These are phyloP conservation scores for Periphyllus acericola DNA, from an alignment of 2,888 invertebrate genomes.

Conservation along the genomic window DNA sequence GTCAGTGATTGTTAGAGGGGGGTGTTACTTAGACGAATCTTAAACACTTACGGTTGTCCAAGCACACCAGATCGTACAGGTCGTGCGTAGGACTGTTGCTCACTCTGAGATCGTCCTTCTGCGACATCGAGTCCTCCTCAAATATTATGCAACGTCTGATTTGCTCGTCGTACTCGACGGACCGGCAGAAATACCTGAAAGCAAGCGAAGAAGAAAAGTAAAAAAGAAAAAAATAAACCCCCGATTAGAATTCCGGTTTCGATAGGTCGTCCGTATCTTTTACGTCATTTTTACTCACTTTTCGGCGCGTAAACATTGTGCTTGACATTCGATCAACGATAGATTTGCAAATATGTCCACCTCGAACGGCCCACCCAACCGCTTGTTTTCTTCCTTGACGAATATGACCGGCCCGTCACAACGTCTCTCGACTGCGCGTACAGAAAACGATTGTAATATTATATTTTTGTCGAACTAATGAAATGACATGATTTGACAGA, in stretches of 20 bases:
- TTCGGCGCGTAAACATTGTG: conserved; percentile 86
- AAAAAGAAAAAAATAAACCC: background rate
- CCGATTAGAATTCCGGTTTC: background rate
- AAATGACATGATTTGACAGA: conserved; percentile 6
- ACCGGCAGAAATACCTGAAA: conserved; percentile 82
- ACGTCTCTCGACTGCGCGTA: conserved; percentile 77
- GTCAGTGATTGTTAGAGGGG: conserved; percentile 16
- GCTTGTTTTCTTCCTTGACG: conserved; percentile 89
- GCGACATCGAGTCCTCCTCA: conserved; percentile 90
- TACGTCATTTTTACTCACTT: conserved; percentile 72
- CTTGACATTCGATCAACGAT: conserved; percentile 87
- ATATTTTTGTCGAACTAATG: background rate
- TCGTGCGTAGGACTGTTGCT: conserved; percentile 87
- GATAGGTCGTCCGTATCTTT: background rate
- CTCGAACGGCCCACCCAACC: conserved; percentile 87
- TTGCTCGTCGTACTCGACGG: conserved; percentile 89
- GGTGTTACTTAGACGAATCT: background rate
- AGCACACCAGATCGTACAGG: conserved; percentile 87
- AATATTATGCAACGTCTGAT: conserved; percentile 88
- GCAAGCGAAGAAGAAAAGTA: background rate
- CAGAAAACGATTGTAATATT: background rate
- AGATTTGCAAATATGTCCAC: conserved; percentile 87
- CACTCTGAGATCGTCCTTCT: conserved; percentile 86
- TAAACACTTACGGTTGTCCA: conserved; percentile 84
- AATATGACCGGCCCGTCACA: conserved; percentile 89